Evolutionary conservation across 2,797 vertebrate genomes (phyloP), one percentile per base, ranked within the genome.

Genomic region (Eulemur rubriventer): DNA sequence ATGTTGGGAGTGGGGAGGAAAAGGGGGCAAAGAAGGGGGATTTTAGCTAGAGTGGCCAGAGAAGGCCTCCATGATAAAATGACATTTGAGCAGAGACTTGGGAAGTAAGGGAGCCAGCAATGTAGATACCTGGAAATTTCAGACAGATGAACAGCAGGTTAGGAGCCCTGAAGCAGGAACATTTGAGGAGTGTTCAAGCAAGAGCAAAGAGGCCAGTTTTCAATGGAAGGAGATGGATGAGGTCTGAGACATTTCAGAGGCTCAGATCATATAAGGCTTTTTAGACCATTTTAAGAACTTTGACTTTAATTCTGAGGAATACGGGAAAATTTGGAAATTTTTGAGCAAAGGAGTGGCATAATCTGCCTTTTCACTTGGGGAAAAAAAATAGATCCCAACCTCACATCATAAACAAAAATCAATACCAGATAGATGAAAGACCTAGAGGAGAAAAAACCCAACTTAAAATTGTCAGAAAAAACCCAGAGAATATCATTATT

Each of bases 401-500:
- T 94, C 41, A 90, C 30, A 76, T 6, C n/a, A 85, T 63, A 86
- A 2, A 82, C 33, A 86, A 79, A 96, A 92, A 61, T 82, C 79
- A 78, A 35, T 72, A 55, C 20, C 75, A 79, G 72, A 55, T 30
- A 92, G 17, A 73, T 9, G 82, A 88, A 95, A 96, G 46, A 57
- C n/a, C n/a, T 83, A 75, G 84, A 63, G 20, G 5, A 52, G 35
- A 73, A 82, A 59, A 73, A 41, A 20, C 7, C 55, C 28, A 76
- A 59, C 22, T 93, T 95, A 43, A 96, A 94, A 93, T 22, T 90
- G 7, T 85, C 41, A 67, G 73, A 93, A 81, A 61, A 96, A 94
- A 96, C 46, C 50, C 35, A 33, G 50, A 80, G 38, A 80, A 94
- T 79, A 88, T 85, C 26, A 96, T 89, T 81, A 75, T 41, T 33